Base-by-base conservation (phyloP, 2,888 invertebrate genomes). In the Drosophila imparisetae region DNA sequence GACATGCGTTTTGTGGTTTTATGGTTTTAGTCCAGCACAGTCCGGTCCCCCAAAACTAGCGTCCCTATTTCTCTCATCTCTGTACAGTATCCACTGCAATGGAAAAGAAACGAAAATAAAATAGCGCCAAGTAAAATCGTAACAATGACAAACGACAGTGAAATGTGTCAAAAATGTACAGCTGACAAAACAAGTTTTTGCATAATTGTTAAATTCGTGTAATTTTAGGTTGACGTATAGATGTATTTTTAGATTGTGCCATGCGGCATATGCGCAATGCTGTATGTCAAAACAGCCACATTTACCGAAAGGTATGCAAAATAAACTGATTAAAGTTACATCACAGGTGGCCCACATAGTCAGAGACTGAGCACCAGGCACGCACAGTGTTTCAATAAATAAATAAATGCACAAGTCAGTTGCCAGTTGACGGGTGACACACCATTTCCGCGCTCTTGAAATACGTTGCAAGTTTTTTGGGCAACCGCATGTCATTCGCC, bases 351-450 rank as follows among this genome's bases (percentile, higher is more conserved):
- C 53, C 18, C 38, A 24, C 24, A 32, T 11, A n/a, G 34, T 24
- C 42, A 40, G 27, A 49, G 24, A 18, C 36, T 18, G 38, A 24
- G 30, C 15, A 18, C 18, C 32, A n/a, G 45, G 72, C 79, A 75
- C 78, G 78, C 78, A 77, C 70, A 63, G 54, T 29, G 59, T 75
- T 52, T 42, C 75, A 57, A 79, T 73, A 78, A 82, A 86, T 86
- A 84, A 78, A 79, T 79, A 75, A 79, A 78, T 79, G 86, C 86
- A 75, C 85, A 85, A 85, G 81, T 85, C 86, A 73, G 79, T 65
- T 81, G 68, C 52, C 72, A 45, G 24, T 24, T 80, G 85, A 80
- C 84, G 79, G 53, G 49, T 59, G 62, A 45, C 42, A 61, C 40
- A 24, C n/a, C 36, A 21, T 15, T 24, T 24, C 27, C 27, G 8